phyloP scores from a whole-genome alignment of 2,113 vertebrate species.

The Gnathonemus echidnorhynchus region DNA sequence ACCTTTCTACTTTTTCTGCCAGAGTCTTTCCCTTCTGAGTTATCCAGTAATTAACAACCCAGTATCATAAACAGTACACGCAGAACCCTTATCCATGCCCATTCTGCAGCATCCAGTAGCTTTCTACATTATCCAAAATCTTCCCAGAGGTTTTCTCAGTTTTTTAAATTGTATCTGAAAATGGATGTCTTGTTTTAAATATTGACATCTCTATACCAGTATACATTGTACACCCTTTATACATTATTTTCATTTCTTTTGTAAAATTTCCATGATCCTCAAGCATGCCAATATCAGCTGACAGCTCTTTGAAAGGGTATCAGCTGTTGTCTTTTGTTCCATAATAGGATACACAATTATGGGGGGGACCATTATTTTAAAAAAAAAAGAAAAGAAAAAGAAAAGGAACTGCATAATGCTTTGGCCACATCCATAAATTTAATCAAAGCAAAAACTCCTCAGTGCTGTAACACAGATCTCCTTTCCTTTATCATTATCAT shows the following conservation, averaged over 20 bases:
- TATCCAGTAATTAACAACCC: constrained; percentile 59
- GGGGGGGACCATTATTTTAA: constrained; percentile 51
- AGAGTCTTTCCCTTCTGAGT: constrained; percentile 59
- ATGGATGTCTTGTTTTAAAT: constrained; percentile 67
- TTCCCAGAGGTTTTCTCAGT: constrained; percentile 63
- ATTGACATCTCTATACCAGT: constrained; percentile 59
- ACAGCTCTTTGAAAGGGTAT: constrained; percentile 40
- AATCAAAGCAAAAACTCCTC: constrained; percentile 76
- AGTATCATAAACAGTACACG: constrained; percentile 58
- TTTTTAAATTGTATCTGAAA: constrained; percentile 47
- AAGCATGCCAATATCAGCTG: constrained; percentile 70
- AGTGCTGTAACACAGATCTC: constrained; percentile 61
- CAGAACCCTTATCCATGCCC: constrained; percentile 57
- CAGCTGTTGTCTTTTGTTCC: constrained; percentile 49
- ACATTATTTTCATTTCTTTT: constrained; percentile 52
- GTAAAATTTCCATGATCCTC: constrained; percentile 71
- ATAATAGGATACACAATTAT: constrained; percentile 67
- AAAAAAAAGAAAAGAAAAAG: constrained; percentile 15
- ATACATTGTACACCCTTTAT: constrained; percentile 79
- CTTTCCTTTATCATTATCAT: constrained; percentile 42
- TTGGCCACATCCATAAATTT: constrained; percentile 88
- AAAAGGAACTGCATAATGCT: constrained; percentile 80
- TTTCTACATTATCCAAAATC: constrained; percentile 65
- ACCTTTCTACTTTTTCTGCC: constrained; percentile 47
- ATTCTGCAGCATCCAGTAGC: constrained; percentile 56